phyloP scores from a whole-genome alignment of 2,888 invertebrate genomes.

The Crematogaster levior region DNA sequence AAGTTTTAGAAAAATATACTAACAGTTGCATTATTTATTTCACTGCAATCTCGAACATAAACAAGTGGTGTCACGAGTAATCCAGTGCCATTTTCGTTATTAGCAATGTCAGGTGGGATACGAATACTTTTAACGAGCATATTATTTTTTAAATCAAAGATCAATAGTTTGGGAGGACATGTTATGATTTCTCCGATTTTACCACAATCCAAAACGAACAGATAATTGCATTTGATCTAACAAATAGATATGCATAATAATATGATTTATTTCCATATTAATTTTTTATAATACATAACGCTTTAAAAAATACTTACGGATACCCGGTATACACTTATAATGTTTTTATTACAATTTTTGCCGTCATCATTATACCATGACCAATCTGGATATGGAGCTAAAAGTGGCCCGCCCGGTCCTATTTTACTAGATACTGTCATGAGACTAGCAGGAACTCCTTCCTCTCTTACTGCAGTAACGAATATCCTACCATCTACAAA shows the following conservation, averaged over 20 bases:
- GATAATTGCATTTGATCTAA: slow-evolving; percentile 87
- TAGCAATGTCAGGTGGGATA: slow-evolving; percentile 68
- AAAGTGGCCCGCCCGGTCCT: slow-evolving; percentile 19
- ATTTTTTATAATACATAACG: neutral
- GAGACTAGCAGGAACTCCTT: slow-evolving; percentile 90
- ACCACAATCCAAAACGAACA: slow-evolving; percentile 92
- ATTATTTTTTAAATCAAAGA: slow-evolving; percentile 89
- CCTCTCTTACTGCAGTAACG: slow-evolving; percentile 88
- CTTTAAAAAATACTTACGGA: neutral
- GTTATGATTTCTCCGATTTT: slow-evolving; percentile 86
- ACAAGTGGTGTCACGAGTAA: slow-evolving; percentile 77
- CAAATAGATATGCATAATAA: neutral
- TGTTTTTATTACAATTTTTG: neutral
- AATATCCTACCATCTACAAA: slow-evolving; percentile 85
- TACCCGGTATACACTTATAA: slow-evolving; percentile 34
- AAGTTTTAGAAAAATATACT: neutral
- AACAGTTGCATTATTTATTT: neutral
- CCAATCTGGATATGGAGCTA: slow-evolving; percentile 45
- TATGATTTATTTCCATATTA: neutral
- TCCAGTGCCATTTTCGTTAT: slow-evolving; percentile 59
- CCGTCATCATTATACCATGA: slow-evolving; percentile 1
- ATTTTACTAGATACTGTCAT: slow-evolving; percentile 86
- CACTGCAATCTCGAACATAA: neutral
- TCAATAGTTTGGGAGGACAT: slow-evolving; percentile 91
- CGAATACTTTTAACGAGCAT: slow-evolving; percentile 71